A percentile compares a stretch with the other conserved stretches of the same genome.
These are phyloP conservation scores for Erynnis tages DNA, from an alignment of 2,888 invertebrate species.

Conservation along the genomic window DNA sequence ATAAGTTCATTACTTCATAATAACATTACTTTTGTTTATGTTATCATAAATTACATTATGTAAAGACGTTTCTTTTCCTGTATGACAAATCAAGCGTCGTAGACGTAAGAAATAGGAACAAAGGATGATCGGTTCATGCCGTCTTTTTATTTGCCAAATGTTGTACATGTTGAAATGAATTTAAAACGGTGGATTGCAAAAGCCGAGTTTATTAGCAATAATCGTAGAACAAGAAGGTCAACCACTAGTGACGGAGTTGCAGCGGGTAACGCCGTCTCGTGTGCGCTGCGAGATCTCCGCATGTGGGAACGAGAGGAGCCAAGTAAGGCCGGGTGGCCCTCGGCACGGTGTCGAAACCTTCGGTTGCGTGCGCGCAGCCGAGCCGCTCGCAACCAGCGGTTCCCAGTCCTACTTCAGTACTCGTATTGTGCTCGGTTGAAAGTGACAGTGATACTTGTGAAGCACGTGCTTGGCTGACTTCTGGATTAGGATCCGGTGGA, in stretches of 20 bases:
- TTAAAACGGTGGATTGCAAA: slow-evolving; percentile 63
- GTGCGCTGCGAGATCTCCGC: slow-evolving; percentile 24
- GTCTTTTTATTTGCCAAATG: slow-evolving; percentile 39
- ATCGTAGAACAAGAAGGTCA: slow-evolving; percentile 72
- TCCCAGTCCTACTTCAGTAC: slow-evolving; percentile 50
- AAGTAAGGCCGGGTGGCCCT: slow-evolving; percentile 43
- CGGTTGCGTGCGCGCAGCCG: slow-evolving; percentile 61
- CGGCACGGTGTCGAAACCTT: slow-evolving; percentile 69
- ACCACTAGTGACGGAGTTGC: slow-evolving; percentile 56
- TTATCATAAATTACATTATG: not conserved
- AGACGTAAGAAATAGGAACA: too few relatives aligned
- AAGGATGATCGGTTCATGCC: slow-evolving; percentile 19
- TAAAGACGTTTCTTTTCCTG: too few relatives aligned
- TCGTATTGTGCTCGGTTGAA: slow-evolving; percentile 52
- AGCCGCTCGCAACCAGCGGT: slow-evolving; percentile 51
- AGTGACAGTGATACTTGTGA: slow-evolving; percentile 66
- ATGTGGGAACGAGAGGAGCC: slow-evolving; percentile 55
- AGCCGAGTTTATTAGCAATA: slow-evolving; percentile 71
- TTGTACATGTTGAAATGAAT: slow-evolving; percentile 60
- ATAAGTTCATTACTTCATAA: too few relatives aligned
- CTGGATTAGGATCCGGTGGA: slow-evolving; percentile 38
- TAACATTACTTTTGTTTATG: too few relatives aligned
- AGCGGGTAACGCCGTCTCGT: slow-evolving; percentile 47
- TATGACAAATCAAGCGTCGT: too few relatives aligned
- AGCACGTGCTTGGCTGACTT: slow-evolving; percentile 47